Evolutionary conservation across 2,113 vertebrate genomes (phyloP), one percentile per base, ranked within the genome.

Genomic region (Podiceps cristatus): DNA sequence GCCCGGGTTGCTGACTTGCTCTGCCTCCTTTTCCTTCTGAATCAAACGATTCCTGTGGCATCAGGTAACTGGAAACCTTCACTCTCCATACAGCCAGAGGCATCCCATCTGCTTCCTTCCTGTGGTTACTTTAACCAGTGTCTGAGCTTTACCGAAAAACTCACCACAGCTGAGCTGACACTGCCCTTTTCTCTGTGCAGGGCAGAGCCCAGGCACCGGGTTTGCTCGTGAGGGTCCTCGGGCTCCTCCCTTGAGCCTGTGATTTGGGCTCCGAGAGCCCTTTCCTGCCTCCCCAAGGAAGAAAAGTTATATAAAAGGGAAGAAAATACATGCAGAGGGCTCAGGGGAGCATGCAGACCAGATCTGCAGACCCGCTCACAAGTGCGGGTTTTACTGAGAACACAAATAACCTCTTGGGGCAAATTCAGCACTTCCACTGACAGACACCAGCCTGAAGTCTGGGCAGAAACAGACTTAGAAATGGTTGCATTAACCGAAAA

Each of bases 131-230:
- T 94, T 84, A 97, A 97, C 92, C 87, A 80, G 82, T 96, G 97
- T 88, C 91, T 98, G 97, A 96, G 93, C 95, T 83, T 98, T 98
- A 97, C 98, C 95, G 97, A 98, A 98, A 98, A 97, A 90, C 81
- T 97, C 96, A 77, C 97, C 97, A 77, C 97, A 97, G 92, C 78
- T 18, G 81, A 96, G 94, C 94, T 96, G 90, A 77, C 10, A 2
- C 19, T 72, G 77, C 80, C 45, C 53, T 80, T 91, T 68, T 37
- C 81, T 62, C 37, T 5, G 0, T 0, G 16, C 71, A 18, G 18
- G 66, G 37, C 74, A 93, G 67, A 85, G 35, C 56, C 8, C 63
- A 9, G 44, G 53, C 66, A 24, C 72, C 0, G 0, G 10, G 27
- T 53, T 58, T 0, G 1, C 13, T 74, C 62, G 14, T 0, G 4